Conservation (phyloP, 1,140 invertebrate genomes). For the Drosophila ambigua region DNA sequence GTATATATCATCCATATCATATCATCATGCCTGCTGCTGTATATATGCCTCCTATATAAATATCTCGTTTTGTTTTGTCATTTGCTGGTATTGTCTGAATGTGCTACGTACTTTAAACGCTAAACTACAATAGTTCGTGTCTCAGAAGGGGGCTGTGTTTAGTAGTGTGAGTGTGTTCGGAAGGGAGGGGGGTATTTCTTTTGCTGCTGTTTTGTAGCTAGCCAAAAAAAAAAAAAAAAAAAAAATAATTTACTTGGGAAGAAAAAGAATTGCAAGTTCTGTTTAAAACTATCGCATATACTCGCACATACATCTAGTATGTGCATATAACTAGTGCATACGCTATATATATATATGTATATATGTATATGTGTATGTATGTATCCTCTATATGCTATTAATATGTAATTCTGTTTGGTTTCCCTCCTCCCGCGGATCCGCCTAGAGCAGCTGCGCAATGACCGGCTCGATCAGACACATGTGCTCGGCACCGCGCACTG, state of each 20-base stretch:
- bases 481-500: constrained; percentile 96
- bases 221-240: constrained; percentile 26
- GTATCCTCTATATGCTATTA: constrained; percentile 60
- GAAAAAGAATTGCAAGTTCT: constrained; percentile 22
- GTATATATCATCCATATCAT: constrained; percentile 1
- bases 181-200: constrained; percentile 2
- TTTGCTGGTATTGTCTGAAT: constrained; percentile 75
- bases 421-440: background rate
- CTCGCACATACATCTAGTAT: constrained; percentile 29
- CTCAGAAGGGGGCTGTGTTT: constrained; percentile 13
- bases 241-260: constrained; percentile 19
- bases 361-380: constrained; percentile 26
- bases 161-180: constrained; percentile 21
- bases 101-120: constrained; percentile 75
- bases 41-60: constrained; percentile 52
- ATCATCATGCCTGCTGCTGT: constrained; percentile 25
- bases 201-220: constrained; percentile 10
- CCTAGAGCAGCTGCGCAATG: constrained; percentile 92
- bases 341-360: background rate
- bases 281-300: constrained; percentile 63
- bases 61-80: constrained; percentile 25
- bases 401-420: constrained; percentile 71
- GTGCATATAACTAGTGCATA: no score
- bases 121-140: constrained; percentile 59
- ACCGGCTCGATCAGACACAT: constrained; percentile 96